Base-by-base conservation (phyloP, 2,797 vertebrate genomes). In the Zonotrichia albicollis region DNA sequence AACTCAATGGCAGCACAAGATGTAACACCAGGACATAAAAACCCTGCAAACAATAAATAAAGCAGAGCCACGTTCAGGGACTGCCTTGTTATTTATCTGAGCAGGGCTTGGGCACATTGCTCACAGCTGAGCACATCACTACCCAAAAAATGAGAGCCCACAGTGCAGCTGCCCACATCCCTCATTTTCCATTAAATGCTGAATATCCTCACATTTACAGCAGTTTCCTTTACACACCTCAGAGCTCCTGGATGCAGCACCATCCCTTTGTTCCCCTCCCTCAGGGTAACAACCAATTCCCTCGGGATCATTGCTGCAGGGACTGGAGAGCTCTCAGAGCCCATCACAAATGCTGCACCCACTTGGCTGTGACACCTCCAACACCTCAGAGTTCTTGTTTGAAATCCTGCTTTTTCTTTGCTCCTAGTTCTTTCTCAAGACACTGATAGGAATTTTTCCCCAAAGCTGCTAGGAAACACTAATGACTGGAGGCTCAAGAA, bases 1-100 rank as follows among this genome's bases (percentile, higher is more conserved):
- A 94, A 92, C 88, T 96, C 95, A 36, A 96, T 84, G 73, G 76
- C 27, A 91, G 54, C 66, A 67, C 70, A 45, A 93, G 90, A 78
- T 92, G 55, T 62, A 88, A 87, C 84, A n/a, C 43, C 10, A 6
- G 55, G 62, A 78, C 40, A 54, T 86, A 93, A 95, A 96, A 96
- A 81, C 5, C 80, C 77, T 46, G 55, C 88, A 36, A 79, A 86
- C 78, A 76, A 65, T 73, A 93, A 95, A 94, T 90, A 94, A 91
- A 93, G 62, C 62, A 51, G 40, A 78, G 77, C 70, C 54, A 12
- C 45, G 12, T 72, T 88, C 54, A 55, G 80, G 73, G 62, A 23
- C 54, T 61, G 62, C 23, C 62, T 66, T 11, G 54, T 58, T 70
- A 18, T 84, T 81, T 68, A 8, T 36, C 62, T 50, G 61, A 64